Conservation (phyloP, 2,113 vertebrate genomes). For the Cryptomyrus ogoouensis region DNA sequence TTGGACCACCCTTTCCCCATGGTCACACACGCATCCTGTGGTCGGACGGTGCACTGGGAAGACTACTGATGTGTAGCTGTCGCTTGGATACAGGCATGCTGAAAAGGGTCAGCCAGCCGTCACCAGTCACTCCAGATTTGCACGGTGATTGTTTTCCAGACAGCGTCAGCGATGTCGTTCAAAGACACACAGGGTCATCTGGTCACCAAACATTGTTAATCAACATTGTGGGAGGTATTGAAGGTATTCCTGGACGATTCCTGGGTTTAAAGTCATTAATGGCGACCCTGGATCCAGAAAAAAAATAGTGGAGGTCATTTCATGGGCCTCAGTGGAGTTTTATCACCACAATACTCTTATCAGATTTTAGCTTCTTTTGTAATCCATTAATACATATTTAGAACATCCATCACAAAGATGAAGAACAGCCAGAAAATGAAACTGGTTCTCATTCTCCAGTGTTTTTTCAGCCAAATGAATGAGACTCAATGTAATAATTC, state of each 20-base stretch:
- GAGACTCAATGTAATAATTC: not conserved
- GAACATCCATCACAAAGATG: not conserved
- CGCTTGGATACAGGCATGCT: not conserved
- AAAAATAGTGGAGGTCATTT: not conserved
- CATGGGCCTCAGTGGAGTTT: not conserved
- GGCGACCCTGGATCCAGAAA: not conserved
- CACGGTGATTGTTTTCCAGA: not conserved
- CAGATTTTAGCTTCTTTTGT: not conserved
- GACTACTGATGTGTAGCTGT: not conserved
- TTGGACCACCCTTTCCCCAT: not conserved
- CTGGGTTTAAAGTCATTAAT: conserved; percentile 25
- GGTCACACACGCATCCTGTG: not conserved
- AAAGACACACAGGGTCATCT: conserved; percentile 32
- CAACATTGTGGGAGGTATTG: conserved; percentile 15
- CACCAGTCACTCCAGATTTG: not conserved
- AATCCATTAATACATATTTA: not conserved
- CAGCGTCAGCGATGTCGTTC: not conserved
- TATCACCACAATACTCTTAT: not conserved
- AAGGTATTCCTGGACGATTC: not conserved
- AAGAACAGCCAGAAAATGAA: not conserved
- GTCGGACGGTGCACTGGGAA: not conserved
- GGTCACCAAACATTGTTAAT: conserved; percentile 32
- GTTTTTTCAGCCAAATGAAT: not conserved
- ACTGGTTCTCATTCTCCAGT: not conserved
- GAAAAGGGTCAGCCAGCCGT: not conserved